A percentile compares a stretch with the other conserved stretches of the same genome.
Conservation (phyloP, 2,888 invertebrate species). For the Galerucella nymphaeae region DNA sequence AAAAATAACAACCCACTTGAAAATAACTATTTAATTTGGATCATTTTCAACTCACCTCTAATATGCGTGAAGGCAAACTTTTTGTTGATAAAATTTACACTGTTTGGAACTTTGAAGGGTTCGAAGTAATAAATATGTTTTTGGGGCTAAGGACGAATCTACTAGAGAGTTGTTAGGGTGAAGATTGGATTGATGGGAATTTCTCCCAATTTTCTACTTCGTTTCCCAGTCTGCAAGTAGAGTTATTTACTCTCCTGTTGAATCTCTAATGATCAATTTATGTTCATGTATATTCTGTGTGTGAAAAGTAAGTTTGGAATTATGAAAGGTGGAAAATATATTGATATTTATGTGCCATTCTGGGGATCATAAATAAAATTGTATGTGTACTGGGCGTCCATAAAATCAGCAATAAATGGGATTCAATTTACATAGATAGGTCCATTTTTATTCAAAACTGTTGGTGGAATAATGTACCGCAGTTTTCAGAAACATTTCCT, state of each 20-base stretch:
- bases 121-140: constrained; percentile 17
- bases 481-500: too few relatives aligned
- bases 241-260: neutral
- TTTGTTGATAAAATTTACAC: constrained; percentile 29
- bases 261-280: constrained; percentile 11
- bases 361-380: too few relatives aligned
- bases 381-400: too few relatives aligned
- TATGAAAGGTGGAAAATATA: neutral
- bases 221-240: neutral
- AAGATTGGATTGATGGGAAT: constrained; percentile 17
- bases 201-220: constrained; percentile 18
- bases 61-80: constrained; percentile 17
- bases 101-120: constrained; percentile 24
- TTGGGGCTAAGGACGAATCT: neutral
- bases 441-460: too few relatives aligned
- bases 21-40: neutral
- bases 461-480: too few relatives aligned
- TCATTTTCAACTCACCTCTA: neutral
- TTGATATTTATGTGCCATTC: too few relatives aligned
- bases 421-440: too few relatives aligned
- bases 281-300: neutral
- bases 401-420: too few relatives aligned
- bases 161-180: constrained; percentile 20
- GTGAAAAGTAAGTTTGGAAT: neutral
- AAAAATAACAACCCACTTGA: too few relatives aligned